Percentiles rank a stretch among this genome's conserved stretches.
These are phyloP conservation scores for Trilocha varians DNA, from an alignment of 2,888 invertebrate genomes.

Conservation along the genomic window DNA sequence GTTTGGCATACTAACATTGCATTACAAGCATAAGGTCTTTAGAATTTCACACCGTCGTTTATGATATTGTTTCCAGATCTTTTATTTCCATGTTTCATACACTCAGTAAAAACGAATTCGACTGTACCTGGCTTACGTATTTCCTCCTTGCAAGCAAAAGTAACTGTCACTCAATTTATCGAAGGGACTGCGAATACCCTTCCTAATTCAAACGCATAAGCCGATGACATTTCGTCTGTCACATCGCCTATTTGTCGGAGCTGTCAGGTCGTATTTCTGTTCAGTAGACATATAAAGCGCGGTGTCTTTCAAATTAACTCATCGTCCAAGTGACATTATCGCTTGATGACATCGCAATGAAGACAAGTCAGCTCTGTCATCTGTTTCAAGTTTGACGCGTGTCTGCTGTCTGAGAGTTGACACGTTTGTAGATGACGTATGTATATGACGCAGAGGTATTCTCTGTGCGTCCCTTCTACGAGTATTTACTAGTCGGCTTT, in stretches of 20 bases:
- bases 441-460: too few relatives aligned
- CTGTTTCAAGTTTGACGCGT: slow-evolving; percentile 24
- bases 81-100: too few relatives aligned
- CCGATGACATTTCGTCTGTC: slow-evolving; percentile 16
- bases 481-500: too few relatives aligned
- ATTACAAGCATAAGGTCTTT: too few relatives aligned
- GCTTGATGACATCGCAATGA: slow-evolving; percentile 48
- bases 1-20: too few relatives aligned
- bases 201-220: slow-evolving; percentile 1
- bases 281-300: slow-evolving; percentile 38
- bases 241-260: slow-evolving; percentile 28
- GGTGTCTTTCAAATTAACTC: slow-evolving; percentile 57
- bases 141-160: not conserved
- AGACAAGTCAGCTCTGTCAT: slow-evolving; percentile 26
- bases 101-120: too few relatives aligned
- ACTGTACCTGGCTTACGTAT: too few relatives aligned
- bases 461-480: too few relatives aligned
- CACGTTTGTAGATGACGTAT: too few relatives aligned
- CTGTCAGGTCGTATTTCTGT: slow-evolving; percentile 42
- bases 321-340: slow-evolving; percentile 52
- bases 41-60: too few relatives aligned
- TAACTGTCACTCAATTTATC: not conserved
- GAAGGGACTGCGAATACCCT: not conserved
- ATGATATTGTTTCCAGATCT: too few relatives aligned
- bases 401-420: slow-evolving; percentile 26